Evolutionary conservation across 2,888 invertebrate species (phyloP), one percentile per base, ranked within the genome.

Genomic region (Chironomus riparius): DNA sequence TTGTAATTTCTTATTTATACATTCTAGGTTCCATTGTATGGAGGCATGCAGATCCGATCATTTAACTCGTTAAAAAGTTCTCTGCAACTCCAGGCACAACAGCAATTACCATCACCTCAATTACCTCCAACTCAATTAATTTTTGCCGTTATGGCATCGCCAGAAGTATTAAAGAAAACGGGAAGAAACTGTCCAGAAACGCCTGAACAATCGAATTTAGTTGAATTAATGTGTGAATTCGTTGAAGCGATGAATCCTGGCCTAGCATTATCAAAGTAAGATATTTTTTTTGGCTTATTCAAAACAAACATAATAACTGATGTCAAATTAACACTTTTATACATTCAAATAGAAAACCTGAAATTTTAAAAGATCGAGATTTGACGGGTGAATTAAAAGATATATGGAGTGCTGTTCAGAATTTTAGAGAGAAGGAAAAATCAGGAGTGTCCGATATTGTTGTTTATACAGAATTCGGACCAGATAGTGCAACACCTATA

Each of bases 131-230:
- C 89, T 13, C 86, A 88, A 0, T 83, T 88, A 50, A 89, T 91
- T 6, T 91, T 90, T 82, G 91, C 91, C 18, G 91, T 91, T 2
- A 90, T 91, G 88, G 90, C 89, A 0, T 89, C 91, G 82, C 90
- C 91, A 2, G 89, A 90, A 79, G 88, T 91, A 78, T 85, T 91
- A 62, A 88, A 88, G 81, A 86, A 88, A 70, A 89, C 88, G 79
- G 91, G 68, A 48, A 89, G 91, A 79, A 90, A 89, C 82, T 88
- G 90, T 79, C 84, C 86, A 56, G 89, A 89, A 82, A 85, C 86
- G 56, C 86, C 87, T 80, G 90, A 90, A 79, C 85, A 88, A 78
- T 87, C 88, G 77, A 88, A 88, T n/a, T 83, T 91, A 79, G 89
- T 91, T 48, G 89, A 89, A 79, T 83, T 90, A 18, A 86, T 91